These are phyloP conservation scores for Dendrocopos noguchii DNA, from an alignment of 2,113 vertebrate species.

Conservation along the genomic window DNA sequence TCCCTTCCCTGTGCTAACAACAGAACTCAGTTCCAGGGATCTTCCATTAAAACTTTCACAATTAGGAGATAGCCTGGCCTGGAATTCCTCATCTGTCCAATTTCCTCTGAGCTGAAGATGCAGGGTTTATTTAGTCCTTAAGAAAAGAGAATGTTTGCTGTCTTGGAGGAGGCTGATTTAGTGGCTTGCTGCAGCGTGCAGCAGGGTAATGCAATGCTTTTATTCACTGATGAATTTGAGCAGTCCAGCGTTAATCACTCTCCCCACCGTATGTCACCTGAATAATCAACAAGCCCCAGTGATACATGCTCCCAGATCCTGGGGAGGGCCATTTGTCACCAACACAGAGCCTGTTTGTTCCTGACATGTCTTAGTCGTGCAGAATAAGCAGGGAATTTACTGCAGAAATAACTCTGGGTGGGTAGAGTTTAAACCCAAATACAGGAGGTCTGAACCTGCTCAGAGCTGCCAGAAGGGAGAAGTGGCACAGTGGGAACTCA, in stretches of 20 bases:
- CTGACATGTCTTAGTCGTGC: slow-evolving; percentile 54
- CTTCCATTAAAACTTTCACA: not conserved
- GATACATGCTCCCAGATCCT: slow-evolving; percentile 51
- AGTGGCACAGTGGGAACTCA: not conserved
- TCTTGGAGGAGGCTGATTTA: slow-evolving; percentile 58
- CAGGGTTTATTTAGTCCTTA: slow-evolving; percentile 25
- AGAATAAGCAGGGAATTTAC: slow-evolving; percentile 52
- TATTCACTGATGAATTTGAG: slow-evolving; percentile 67
- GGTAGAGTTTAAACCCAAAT: not conserved
- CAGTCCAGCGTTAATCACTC: slow-evolving; percentile 62
- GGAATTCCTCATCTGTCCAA: not conserved
- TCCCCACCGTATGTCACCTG: slow-evolving; percentile 63
- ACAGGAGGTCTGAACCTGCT: not conserved
- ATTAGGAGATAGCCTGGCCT: not conserved
- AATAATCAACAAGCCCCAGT: slow-evolving; percentile 66
- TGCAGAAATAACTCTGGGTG: slow-evolving; percentile 37
- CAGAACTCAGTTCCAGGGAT: not conserved
- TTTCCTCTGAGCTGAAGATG: not conserved
- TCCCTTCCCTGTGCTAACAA: not conserved
- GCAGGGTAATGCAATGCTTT: slow-evolving; percentile 38
- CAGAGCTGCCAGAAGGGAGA: not conserved
- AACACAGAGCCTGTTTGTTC: not conserved
- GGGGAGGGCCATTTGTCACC: slow-evolving; percentile 51
- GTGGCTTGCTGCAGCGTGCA: slow-evolving; percentile 42
- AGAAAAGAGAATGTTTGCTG: slow-evolving; percentile 11